phyloP scores from a whole-genome alignment of 2,888 invertebrate genomes.

The Seira sanloemensis region DNA sequence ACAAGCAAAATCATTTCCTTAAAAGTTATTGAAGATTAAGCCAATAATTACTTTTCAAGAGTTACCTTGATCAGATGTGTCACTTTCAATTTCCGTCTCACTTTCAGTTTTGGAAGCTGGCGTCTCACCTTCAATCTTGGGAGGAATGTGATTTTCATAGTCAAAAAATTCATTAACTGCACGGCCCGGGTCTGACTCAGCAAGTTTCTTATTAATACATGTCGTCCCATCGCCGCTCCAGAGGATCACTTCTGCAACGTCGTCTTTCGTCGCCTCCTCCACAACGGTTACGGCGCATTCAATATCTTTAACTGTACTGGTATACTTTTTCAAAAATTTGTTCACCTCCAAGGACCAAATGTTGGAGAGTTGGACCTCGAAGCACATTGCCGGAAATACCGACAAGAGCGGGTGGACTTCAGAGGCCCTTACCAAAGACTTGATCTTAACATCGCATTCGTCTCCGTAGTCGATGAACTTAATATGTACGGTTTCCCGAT shows the following conservation, averaged over 20 bases:
- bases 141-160: too few relatives aligned
- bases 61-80: too few relatives aligned
- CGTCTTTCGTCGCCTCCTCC: background rate
- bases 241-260: background rate
- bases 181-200: too few relatives aligned
- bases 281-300: background rate
- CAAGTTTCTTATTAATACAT: too few relatives aligned
- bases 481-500: background rate
- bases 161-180: too few relatives aligned
- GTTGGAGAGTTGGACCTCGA: slow-evolving; percentile 29
- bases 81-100: too few relatives aligned
- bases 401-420: slow-evolving; percentile 7
- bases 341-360: background rate
- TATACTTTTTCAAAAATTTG: background rate
- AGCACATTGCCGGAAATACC: slow-evolving; percentile 3
- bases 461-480: slow-evolving; percentile 40
- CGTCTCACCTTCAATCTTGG: too few relatives aligned
- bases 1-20: too few relatives aligned
- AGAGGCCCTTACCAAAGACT: slow-evolving; percentile 1
- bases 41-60: too few relatives aligned
- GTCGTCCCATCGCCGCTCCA: too few relatives aligned
- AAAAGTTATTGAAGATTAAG: too few relatives aligned
- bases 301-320: background rate
- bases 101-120: too few relatives aligned
- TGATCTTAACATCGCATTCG: background rate